A percentile compares a stretch with the other conserved stretches of the same genome.
phyloP scores from a whole-genome alignment of 2,113 vertebrate species.

The Ranitomeya imitator region DNA sequence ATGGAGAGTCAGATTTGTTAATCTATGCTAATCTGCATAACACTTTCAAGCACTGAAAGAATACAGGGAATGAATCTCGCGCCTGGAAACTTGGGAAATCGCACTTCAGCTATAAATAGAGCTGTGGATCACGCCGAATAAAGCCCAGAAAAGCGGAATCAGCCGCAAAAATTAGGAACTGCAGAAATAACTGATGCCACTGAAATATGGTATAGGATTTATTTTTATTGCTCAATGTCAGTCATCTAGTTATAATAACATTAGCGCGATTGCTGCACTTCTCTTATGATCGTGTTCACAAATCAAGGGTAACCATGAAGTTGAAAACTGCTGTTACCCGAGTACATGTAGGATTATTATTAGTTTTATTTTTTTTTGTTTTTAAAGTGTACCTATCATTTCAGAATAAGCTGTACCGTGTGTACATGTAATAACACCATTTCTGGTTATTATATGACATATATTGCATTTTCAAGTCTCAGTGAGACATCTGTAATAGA shows the following conservation, averaged over 20 bases:
- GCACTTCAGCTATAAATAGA: slow-evolving; percentile 42
- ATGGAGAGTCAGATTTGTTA: slow-evolving; percentile 41
- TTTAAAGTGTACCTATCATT: too few species aligned
- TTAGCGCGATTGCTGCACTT: neutral
- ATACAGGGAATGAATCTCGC: slow-evolving; percentile 23
- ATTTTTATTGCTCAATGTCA: neutral
- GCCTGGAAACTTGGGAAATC: slow-evolving; percentile 40
- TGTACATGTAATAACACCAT: too few species aligned
- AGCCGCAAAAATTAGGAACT: slow-evolving; percentile 10
- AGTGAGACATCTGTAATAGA: too few species aligned
- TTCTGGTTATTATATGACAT: too few species aligned
- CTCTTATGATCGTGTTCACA: neutral
- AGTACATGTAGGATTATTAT: too few species aligned
- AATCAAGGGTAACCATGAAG: neutral
- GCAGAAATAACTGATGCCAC: slow-evolving; percentile 9
- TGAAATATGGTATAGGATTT: neutral
- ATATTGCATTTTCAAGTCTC: too few species aligned
- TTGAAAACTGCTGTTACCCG: neutral
- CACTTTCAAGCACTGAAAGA: slow-evolving; percentile 32
- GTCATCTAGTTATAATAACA: neutral
- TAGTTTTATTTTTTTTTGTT: too few species aligned
- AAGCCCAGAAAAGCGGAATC: neutral
- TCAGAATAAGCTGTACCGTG: too few species aligned
- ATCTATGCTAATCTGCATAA: slow-evolving; percentile 46
- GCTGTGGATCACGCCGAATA: slow-evolving; percentile 12